phyloP scores from a whole-genome alignment of 2,888 invertebrate genomes.

The Caenorhabditis plicata region DNA sequence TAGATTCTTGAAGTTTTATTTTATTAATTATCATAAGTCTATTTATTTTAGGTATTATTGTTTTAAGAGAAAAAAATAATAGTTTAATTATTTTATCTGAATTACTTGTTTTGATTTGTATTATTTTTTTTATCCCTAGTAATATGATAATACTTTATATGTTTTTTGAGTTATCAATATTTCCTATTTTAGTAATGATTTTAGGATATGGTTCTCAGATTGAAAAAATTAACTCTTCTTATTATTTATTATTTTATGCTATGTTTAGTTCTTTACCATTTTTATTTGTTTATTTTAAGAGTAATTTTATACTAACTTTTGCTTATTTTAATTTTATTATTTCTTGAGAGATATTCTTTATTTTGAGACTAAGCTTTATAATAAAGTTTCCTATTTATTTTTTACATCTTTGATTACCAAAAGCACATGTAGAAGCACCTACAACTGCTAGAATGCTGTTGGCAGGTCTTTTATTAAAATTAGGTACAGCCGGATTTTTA shows the following conservation, averaged over 20 bases:
- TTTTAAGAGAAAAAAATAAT: slow-evolving; percentile 44
- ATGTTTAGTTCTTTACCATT: slow-evolving; percentile 54
- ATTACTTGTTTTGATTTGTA: slow-evolving; percentile 39
- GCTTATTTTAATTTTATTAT: slow-evolving; percentile 45
- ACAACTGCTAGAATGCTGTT: slow-evolving; percentile 54
- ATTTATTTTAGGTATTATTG: slow-evolving; percentile 48
- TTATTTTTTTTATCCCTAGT: slow-evolving; percentile 50
- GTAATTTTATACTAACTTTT: slow-evolving; percentile 34
- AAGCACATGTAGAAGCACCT: slow-evolving; percentile 57
- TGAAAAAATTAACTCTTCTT: slow-evolving; percentile 54
- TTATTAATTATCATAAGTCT: slow-evolving; percentile 45
- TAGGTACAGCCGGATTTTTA: slow-evolving; percentile 52
- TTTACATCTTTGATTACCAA: slow-evolving; percentile 71
- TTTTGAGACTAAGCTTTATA: slow-evolving; percentile 45
- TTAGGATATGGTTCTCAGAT: slow-evolving; percentile 51
- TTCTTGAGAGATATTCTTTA: slow-evolving; percentile 47
- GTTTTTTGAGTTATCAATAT: slow-evolving; percentile 52
- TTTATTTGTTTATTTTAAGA: slow-evolving; percentile 47
- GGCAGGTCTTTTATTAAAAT: slow-evolving; percentile 49
- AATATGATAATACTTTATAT: slow-evolving; percentile 52
- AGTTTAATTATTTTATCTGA: slow-evolving; percentile 40
- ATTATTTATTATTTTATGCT: slow-evolving; percentile 55
- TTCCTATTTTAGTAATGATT: slow-evolving; percentile 53
- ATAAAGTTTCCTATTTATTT: slow-evolving; percentile 63
- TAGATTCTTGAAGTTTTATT: slow-evolving; percentile 43